Evolutionary conservation across 1,140 invertebrate species (phyloP).

Genomic region (Hyles vespertilio): DNA sequence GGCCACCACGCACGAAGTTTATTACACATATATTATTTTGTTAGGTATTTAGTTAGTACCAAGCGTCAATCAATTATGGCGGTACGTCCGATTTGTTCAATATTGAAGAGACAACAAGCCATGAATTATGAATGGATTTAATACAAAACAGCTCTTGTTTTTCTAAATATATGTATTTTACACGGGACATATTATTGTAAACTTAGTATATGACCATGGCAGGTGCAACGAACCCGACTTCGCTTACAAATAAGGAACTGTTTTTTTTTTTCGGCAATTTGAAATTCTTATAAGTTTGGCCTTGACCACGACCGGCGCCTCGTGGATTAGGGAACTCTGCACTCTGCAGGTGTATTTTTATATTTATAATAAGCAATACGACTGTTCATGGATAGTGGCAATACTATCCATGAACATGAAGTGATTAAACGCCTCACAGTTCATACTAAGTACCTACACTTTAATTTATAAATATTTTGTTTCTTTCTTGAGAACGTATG

Average conservation of each 20-base stretch:
- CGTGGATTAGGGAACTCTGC: conserved; percentile 25
- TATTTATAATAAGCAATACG: background rate
- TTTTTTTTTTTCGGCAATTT: conserved; percentile 36
- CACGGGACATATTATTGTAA: conserved; percentile 10
- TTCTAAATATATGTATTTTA: background rate
- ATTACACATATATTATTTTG: too few relatives aligned
- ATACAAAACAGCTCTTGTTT: too few relatives aligned
- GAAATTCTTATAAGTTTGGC: conserved; percentile 39
- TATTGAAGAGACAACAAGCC: background rate
- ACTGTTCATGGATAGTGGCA: too few relatives aligned
- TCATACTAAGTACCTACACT: too few relatives aligned
- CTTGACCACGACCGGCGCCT: conserved; percentile 35
- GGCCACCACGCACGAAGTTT: too few relatives aligned
- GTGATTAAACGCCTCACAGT: too few relatives aligned
- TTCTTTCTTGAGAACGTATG: too few relatives aligned
- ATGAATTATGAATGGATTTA: background rate
- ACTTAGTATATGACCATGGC: conserved; percentile 13
- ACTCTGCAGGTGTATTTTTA: conserved; percentile 34
- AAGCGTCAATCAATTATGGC: background rate
- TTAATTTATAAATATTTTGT: too few relatives aligned
- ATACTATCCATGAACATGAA: too few relatives aligned
- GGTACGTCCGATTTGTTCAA: background rate
- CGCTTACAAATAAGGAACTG: conserved; percentile 25
- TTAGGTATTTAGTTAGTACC: too few relatives aligned
- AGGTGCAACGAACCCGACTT: conserved; percentile 16